Base-by-base conservation (phyloP, 2,888 invertebrate species). In the Pantelozetes paolii region DNA sequence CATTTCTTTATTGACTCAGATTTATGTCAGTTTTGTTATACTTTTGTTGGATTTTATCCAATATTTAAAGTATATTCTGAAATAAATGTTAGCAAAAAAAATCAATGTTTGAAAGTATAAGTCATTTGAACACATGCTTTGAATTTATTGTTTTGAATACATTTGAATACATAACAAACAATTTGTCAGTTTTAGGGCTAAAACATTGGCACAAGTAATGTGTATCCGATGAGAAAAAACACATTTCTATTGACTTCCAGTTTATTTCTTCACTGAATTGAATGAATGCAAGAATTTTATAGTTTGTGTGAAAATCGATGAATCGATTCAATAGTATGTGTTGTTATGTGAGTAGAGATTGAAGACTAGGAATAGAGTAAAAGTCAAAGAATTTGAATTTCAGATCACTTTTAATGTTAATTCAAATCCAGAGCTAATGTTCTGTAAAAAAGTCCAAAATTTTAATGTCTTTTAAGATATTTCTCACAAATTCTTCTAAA, bases 121-220 rank as follows among this genome's bases (percentile, higher is more conserved):
- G 11, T 26, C 23, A 26, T 54, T 54, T 20, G 23, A 54, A 54
- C 54, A 54, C 26, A 54, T 54, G 54, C 23, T 23, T 13, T 26
- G 54, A 54, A 54, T 54, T 54, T 54, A 54, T 54, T 20, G 54
- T 23, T 45, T 45, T 54, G 54, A 54, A 54, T 54, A 54, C 9
- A 54, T 54, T 23, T 54, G 54, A 54, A 54, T 54, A 26, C 18
- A 54, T 54, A 54, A 26, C 54, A 54, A 26, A 54, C 54, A 26
- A 54, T 54, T 54, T 54, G 54, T 54, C 54, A 54, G 11, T 26
- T 26, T 54, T 54, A 3, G 26, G 13, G 26, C 26, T 54, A 54
- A 54, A 54, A 54, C 23, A 54, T 54, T 54, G 54, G 54, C 54
- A 15, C 54, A 54, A 54, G 26, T 54, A 54, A 23, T 54, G 15